Percentiles rank a stretch among this genome's conserved stretches.
These are phyloP conservation scores for Pelecanoides urinatrix DNA, from an alignment of 2,113 vertebrate genomes.

Conservation along the genomic window DNA sequence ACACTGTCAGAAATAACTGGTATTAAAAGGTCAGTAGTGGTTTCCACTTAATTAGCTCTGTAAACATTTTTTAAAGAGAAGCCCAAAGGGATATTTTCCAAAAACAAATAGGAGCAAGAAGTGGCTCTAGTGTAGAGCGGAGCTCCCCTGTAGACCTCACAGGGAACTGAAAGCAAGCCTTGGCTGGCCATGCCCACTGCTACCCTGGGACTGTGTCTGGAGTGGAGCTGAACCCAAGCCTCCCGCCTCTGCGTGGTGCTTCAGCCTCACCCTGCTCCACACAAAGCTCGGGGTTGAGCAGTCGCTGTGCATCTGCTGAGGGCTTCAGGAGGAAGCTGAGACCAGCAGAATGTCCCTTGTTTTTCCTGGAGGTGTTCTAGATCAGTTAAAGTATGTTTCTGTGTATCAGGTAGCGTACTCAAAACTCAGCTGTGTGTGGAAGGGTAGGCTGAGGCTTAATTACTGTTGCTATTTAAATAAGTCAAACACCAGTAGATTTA, in stretches of 20 bases:
- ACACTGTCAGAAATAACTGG: neutral
- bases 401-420: neutral
- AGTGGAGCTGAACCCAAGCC: neutral
- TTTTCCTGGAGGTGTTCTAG: neutral
- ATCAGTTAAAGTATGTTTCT: accelerated
- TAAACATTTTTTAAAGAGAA: neutral
- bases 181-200: no score
- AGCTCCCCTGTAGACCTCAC: neutral
- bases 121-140: accelerated
- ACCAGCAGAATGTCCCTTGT: neutral
- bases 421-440: neutral
- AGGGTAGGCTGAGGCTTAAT: neutral
- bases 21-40: neutral
- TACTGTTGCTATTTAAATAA: neutral
- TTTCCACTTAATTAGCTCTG: conserved; percentile 1
- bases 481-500: neutral
- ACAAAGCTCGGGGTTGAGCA: neutral
- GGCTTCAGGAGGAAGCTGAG: neutral
- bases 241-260: neutral
- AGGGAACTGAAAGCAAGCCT: neutral
- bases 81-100: neutral
- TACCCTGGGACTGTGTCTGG: accelerated
- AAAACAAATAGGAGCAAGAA: neutral
- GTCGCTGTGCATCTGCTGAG: neutral
- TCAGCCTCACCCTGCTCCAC: neutral